phyloP scores from a whole-genome alignment of 1,140 invertebrate genomes.

The Artemia franciscana region DNA sequence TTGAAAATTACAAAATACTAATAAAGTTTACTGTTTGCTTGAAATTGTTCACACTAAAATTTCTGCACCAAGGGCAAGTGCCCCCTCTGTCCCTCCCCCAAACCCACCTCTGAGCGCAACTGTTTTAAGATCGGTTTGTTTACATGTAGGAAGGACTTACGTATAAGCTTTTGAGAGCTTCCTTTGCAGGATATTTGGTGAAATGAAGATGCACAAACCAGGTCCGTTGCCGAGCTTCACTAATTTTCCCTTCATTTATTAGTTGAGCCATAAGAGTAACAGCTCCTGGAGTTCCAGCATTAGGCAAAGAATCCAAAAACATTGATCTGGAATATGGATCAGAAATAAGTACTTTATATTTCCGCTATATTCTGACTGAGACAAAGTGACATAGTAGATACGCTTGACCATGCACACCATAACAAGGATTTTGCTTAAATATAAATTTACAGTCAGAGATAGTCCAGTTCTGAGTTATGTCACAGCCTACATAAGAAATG shows the following conservation, averaged over 20 bases:
- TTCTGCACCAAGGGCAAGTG: too few relatives aligned
- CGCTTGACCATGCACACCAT: neutral
- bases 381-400: neutral
- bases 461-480: too few relatives aligned
- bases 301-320: conserved; percentile 54
- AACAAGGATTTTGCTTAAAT: neutral
- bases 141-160: too few relatives aligned
- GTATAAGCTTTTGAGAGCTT: neutral
- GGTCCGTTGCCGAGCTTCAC: neutral
- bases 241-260: conserved; percentile 23
- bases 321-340: conserved; percentile 32
- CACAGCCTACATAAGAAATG: too few relatives aligned
- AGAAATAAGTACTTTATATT: neutral
- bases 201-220: neutral
- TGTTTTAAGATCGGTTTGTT: too few relatives aligned
- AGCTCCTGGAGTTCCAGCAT: conserved; percentile 47
- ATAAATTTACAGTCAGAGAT: too few relatives aligned
- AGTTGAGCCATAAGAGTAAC: conserved; percentile 54
- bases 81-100: too few relatives aligned
- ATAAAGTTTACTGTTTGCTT: too few relatives aligned
- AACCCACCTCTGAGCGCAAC: too few relatives aligned
- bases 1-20: too few relatives aligned
- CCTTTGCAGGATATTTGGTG: neutral
- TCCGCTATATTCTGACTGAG: neutral
- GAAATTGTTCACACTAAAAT: too few relatives aligned